Conservation (phyloP, 2,113 vertebrate genomes). For the Rallus limicola region DNA sequence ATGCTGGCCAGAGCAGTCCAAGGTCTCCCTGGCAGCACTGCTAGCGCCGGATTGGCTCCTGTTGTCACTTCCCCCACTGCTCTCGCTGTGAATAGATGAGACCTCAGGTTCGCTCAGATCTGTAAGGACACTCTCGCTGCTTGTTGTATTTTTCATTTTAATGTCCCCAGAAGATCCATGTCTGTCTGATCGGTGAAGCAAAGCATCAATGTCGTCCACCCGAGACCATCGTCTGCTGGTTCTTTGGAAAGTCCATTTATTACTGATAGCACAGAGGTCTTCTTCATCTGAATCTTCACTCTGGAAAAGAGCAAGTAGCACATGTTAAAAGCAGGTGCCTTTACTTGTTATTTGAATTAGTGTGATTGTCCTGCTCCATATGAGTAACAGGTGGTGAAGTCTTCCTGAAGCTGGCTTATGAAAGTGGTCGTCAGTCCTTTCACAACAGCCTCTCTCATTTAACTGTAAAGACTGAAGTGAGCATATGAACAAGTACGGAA, state of each 20-base stretch:
- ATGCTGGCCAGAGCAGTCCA: constrained; percentile 74
- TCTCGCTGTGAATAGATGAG: constrained; percentile 91
- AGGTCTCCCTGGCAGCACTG: constrained; percentile 75
- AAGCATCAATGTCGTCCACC: constrained; percentile 81
- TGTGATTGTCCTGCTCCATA: neutral
- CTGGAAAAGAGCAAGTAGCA: constrained; percentile 71
- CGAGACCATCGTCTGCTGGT: constrained; percentile 95
- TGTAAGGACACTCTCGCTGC: constrained; percentile 93
- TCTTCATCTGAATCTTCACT: constrained; percentile 97
- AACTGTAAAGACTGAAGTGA: neutral
- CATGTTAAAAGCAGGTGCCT: neutral
- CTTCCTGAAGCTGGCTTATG: neutral
- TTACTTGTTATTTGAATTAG: neutral
- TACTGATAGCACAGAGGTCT: constrained; percentile 92
- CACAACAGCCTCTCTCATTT: neutral
- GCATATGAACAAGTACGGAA: neutral
- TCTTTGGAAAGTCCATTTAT: constrained; percentile 97
- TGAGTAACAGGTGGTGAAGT: neutral
- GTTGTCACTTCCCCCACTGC: constrained; percentile 83
- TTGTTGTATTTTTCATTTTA: constrained; percentile 87
- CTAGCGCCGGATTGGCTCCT: constrained; percentile 56
- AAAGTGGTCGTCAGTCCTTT: neutral
- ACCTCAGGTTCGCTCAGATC: constrained; percentile 93
- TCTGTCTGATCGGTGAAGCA: constrained; percentile 77
- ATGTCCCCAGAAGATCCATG: constrained; percentile 75